These are phyloP conservation scores for Drosophila villosipedis DNA, from an alignment of 2,888 invertebrate species.

Conservation along the genomic window DNA sequence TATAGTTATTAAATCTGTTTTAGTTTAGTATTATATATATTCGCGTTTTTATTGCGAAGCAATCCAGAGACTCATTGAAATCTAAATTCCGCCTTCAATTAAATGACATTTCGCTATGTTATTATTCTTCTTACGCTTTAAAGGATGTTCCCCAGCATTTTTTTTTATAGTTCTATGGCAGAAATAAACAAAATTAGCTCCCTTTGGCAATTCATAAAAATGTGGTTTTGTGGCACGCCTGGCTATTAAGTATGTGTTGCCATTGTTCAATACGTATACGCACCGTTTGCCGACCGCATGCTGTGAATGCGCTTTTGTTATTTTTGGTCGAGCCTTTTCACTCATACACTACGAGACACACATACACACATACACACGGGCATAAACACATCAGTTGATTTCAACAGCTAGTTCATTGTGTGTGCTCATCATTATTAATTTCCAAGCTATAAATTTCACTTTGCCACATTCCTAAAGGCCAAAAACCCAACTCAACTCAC, in stretches of 20 bases:
- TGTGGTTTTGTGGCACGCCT: conserved; percentile 24
- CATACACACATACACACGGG: conserved; percentile 10
- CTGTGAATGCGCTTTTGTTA: conserved; percentile 56
- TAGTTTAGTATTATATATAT: neutral
- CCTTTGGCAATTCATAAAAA: conserved; percentile 36
- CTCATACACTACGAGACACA: neutral
- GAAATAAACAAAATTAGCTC: conserved; percentile 23
- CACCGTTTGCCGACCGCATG: conserved; percentile 34
- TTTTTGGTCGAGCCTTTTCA: conserved; percentile 46
- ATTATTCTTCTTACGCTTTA: neutral
- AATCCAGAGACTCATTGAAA: neutral
- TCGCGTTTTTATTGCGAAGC: neutral
- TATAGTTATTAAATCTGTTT: neutral
- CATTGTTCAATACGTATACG: conserved; percentile 52
- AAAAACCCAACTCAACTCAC: conserved; percentile 55
- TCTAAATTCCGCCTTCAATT: neutral
- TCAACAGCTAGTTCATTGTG: conserved; percentile 70
- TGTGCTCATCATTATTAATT: conserved; percentile 76
- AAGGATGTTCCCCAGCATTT: too few species aligned
- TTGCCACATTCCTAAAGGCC: conserved; percentile 76
- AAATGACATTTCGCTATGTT: neutral
- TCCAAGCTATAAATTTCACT: conserved; percentile 79
- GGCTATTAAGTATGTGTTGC: conserved; percentile 9
- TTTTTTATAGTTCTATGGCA: neutral
- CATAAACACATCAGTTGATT: conserved; percentile 52